Evolutionary conservation across 2,797 vertebrate genomes (phyloP).

Genomic region (Peromyscus attwateri): DNA sequence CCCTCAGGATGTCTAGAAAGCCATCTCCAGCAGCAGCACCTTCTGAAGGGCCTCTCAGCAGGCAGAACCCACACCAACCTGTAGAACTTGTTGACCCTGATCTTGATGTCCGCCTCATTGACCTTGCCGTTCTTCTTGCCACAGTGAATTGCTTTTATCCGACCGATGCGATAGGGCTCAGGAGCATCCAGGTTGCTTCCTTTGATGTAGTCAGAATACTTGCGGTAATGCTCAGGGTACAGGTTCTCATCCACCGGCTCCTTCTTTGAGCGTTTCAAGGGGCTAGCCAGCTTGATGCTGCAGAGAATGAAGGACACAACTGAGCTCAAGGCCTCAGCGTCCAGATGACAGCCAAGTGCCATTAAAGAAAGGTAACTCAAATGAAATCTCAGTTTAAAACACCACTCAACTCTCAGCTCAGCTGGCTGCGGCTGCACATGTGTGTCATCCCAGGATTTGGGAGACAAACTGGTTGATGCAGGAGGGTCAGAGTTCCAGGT

Average conservation of each 20-base stretch:
- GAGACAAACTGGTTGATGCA: background rate
- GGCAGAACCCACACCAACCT: constrained; percentile 86
- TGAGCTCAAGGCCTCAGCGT: background rate
- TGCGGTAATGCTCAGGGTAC: constrained; percentile 97
- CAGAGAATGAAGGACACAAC: background rate
- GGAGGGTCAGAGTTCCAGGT: background rate
- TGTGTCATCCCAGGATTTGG: background rate
- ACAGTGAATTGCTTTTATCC: constrained; percentile 96
- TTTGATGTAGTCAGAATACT: constrained; percentile 98
- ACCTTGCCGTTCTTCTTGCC: constrained; percentile 91
- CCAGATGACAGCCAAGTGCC: background rate
- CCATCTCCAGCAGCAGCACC: background rate
- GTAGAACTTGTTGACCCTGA: constrained; percentile 95
- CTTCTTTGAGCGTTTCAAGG: constrained; percentile 94
- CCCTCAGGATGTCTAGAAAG: background rate
- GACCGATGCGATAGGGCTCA: constrained; percentile 94
- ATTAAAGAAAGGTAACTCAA: background rate
- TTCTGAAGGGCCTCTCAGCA: background rate
- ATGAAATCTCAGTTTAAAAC: background rate
- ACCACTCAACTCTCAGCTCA: background rate
- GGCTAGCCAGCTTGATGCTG: constrained; percentile 94
- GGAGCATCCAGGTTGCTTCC: constrained; percentile 97
- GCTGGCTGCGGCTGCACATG: too few species aligned
- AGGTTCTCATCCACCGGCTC: constrained; percentile 96
- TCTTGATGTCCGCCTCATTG: constrained; percentile 93